A percentile compares a stretch with the other conserved stretches of the same genome.
phyloP scores from a whole-genome alignment of 2,888 invertebrate genomes.

The Trichopoda pennipes region DNA sequence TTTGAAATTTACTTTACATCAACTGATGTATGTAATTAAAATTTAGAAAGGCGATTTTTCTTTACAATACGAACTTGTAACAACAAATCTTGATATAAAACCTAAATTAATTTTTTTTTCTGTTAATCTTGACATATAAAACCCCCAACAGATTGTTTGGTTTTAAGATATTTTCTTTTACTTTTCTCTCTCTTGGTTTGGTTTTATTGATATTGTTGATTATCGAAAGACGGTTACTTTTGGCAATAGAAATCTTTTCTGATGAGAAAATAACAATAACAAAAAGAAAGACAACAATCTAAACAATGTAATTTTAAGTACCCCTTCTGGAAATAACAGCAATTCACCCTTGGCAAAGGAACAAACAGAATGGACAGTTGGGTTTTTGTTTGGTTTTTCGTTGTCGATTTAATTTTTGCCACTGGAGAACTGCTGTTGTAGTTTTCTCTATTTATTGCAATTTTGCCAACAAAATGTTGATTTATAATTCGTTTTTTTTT shows the following conservation, averaged over 20 bases:
- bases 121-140: constrained; percentile 35
- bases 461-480: constrained; percentile 34
- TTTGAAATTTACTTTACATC: not conserved
- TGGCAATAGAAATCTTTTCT: constrained; percentile 37
- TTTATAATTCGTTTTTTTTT: not conserved
- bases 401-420: constrained; percentile 12
- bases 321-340: constrained; percentile 16
- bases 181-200: not conserved
- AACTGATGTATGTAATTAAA: not conserved
- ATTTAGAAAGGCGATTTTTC: not conserved
- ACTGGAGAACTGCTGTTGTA: not conserved
- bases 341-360: constrained; percentile 27
- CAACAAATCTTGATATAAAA: not conserved
- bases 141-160: constrained; percentile 15
- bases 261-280: not conserved
- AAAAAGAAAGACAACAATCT: not conserved
- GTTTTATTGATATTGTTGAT: constrained; percentile 35
- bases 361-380: constrained; percentile 15
- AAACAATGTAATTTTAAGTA: constrained; percentile 31
- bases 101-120: not conserved
- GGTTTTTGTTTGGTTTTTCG: too few relatives aligned
- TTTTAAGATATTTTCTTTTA: not conserved
- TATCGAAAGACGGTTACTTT: constrained; percentile 24
- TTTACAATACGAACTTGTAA: not conserved
- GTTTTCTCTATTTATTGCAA: constrained; percentile 26